Conservation (phyloP, 2,113 vertebrate species). For the Rhinopomastus cyanomelas region DNA sequence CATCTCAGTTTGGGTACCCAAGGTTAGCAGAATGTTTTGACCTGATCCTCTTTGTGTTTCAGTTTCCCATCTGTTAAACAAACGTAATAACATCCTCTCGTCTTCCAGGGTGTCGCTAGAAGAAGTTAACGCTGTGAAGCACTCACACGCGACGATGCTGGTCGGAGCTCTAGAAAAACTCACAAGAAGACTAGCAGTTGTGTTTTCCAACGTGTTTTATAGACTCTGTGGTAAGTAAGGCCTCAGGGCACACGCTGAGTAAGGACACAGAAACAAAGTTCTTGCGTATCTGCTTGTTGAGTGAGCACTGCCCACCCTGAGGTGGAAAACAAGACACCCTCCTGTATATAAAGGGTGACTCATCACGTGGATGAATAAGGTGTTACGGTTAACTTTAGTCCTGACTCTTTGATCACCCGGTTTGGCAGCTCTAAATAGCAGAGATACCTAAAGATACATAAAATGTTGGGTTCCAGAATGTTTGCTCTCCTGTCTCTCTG, state of each 20-base stretch:
- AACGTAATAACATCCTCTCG: conserved; percentile 35
- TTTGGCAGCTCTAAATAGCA: background rate
- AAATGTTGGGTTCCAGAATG: background rate
- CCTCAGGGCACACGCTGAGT: background rate
- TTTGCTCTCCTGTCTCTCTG: no score
- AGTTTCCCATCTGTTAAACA: conserved; percentile 55
- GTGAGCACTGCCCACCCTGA: conserved; percentile 7
- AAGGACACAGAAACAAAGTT: background rate
- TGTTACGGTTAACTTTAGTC: background rate
- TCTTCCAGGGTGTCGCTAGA: conserved; percentile 18
- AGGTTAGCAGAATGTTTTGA: conserved; percentile 32
- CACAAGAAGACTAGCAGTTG: background rate
- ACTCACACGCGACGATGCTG: conserved; percentile 1
- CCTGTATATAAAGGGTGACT: conserved; percentile 12
- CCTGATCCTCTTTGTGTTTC: conserved; percentile 50
- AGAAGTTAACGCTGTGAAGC: background rate
- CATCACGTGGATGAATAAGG: background rate
- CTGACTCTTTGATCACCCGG: background rate
- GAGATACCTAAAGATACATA: background rate
- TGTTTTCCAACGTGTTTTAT: conserved; percentile 10
- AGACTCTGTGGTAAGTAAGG: background rate
- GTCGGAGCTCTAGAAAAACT: conserved; percentile 31
- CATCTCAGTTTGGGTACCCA: conserved; percentile 14
- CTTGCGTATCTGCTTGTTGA: conserved; percentile 40
- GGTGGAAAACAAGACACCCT: conserved; percentile 1